A percentile compares a stretch with the other conserved stretches of the same genome.
Evolutionary conservation across 2,888 invertebrate genomes (phyloP).

Genomic region (Therioaphis trifolii): DNA sequence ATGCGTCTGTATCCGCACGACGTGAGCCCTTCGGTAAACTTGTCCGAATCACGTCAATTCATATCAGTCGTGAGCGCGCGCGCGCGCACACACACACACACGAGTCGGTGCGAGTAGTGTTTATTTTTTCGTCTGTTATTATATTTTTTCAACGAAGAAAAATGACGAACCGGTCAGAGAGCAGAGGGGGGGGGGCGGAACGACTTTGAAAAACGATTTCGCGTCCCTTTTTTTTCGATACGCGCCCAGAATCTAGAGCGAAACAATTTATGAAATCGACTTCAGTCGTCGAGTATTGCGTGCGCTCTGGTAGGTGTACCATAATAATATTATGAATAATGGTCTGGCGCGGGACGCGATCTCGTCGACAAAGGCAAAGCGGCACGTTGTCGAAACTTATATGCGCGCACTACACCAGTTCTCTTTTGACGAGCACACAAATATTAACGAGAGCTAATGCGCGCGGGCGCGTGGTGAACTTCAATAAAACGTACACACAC

Average conservation of each 20-base stretch:
- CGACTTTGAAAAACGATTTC: constrained; percentile 16
- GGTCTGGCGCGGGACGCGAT: not conserved
- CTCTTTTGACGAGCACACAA: constrained; percentile 9
- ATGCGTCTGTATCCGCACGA: not conserved
- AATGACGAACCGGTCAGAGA: constrained; percentile 30
- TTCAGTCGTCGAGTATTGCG: not conserved
- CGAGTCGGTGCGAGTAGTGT: not conserved
- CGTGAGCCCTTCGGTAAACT: too few relatives aligned
- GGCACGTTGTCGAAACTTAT: too few relatives aligned
- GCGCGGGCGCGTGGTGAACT: too few relatives aligned
- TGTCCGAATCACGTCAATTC: too few relatives aligned
- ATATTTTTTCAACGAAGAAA: constrained; percentile 13
- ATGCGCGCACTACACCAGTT: not conserved
- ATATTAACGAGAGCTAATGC: not conserved
- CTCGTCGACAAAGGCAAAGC: not conserved
- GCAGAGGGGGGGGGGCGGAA: too few relatives aligned
- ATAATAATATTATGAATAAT: constrained; percentile 40
- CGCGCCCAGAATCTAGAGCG: not conserved
- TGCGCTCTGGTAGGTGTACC: too few relatives aligned
- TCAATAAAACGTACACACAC: too few relatives aligned
- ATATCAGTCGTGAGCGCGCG: too few relatives aligned
- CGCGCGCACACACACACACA: too few relatives aligned
- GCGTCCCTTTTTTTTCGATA: not conserved
- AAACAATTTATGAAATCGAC: constrained; percentile 24
- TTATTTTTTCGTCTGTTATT: not conserved